Conservation (phyloP, 2,888 invertebrate genomes). For the Leptinotarsa peninsularis region DNA sequence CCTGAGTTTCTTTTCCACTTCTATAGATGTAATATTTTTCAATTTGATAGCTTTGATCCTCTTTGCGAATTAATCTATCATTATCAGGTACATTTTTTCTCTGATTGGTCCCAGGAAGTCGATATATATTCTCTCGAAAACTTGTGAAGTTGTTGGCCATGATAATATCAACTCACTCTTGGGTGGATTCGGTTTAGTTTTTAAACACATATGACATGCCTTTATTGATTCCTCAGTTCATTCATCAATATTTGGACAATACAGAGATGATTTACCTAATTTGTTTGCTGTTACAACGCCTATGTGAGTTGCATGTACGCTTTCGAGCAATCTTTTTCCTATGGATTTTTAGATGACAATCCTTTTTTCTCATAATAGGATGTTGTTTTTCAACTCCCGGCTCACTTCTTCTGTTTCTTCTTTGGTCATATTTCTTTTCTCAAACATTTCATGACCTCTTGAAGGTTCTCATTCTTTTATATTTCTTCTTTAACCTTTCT, state of each 20-base stretch:
- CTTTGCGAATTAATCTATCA: neutral
- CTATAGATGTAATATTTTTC: neutral
- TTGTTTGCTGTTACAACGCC: constrained; percentile 17
- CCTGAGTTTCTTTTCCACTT: constrained; percentile 10
- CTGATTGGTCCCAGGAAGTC: neutral
- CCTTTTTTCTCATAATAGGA: neutral
- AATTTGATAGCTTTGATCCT: neutral
- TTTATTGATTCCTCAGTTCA: neutral
- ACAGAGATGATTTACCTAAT: constrained; percentile 1
- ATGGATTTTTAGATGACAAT: constrained; percentile 11
- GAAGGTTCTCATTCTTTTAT: neutral
- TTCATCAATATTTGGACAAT: constrained; percentile 11
- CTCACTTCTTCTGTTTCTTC: neutral
- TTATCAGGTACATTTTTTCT: neutral
- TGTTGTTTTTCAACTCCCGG: neutral
- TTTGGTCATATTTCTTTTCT: constrained; percentile 1
- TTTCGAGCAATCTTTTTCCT: neutral
- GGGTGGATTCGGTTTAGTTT: neutral
- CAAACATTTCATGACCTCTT: constrained; percentile 15
- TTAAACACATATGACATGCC: neutral
- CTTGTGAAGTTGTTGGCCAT: neutral
- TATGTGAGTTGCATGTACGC: constrained; percentile 9
- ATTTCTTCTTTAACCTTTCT: constrained; percentile 9
- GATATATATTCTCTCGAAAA: neutral
- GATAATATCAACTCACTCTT: neutral